Evolutionary conservation across 2,113 vertebrate species (phyloP).

Genomic region (Ploceus nigricollis): DNA sequence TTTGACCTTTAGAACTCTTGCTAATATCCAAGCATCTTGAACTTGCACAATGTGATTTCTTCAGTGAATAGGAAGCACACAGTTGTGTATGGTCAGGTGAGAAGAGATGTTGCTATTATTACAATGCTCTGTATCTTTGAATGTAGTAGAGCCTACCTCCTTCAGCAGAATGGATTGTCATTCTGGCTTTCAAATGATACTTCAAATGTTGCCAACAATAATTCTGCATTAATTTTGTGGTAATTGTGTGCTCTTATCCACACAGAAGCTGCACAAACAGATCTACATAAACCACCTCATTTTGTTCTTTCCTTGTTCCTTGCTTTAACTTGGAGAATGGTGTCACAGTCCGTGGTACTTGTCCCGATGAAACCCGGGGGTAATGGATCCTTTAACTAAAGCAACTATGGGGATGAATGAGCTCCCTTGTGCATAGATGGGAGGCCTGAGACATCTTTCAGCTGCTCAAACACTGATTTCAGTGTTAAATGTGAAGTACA

Average conservation of each 20-base stretch:
- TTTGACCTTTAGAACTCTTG: not conserved
- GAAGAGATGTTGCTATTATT: not conserved
- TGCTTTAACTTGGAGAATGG: not conserved
- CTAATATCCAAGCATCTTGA: not conserved
- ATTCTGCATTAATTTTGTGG: not conserved
- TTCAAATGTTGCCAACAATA: not conserved
- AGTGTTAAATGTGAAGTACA: not conserved
- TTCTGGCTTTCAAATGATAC: not conserved
- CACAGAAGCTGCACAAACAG: fast-evolving
- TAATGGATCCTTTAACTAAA: not conserved
- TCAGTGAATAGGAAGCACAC: not conserved
- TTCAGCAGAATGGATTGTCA: not conserved
- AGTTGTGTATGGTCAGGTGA: not conserved
- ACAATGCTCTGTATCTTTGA: not conserved
- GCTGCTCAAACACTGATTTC: not conserved
- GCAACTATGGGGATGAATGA: not conserved
- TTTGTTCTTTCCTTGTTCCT: not conserved
- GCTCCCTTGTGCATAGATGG: not conserved
- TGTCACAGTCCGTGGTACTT: not conserved
- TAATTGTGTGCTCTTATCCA: not conserved
- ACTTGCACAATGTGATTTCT: not conserved
- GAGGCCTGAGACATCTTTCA: not conserved
- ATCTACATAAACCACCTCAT: not conserved
- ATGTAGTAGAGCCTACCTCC: not conserved
- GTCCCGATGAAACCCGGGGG: not conserved